phyloP scores from a whole-genome alignment of 2,797 vertebrate genomes.

The Bradypus variegatus region DNA sequence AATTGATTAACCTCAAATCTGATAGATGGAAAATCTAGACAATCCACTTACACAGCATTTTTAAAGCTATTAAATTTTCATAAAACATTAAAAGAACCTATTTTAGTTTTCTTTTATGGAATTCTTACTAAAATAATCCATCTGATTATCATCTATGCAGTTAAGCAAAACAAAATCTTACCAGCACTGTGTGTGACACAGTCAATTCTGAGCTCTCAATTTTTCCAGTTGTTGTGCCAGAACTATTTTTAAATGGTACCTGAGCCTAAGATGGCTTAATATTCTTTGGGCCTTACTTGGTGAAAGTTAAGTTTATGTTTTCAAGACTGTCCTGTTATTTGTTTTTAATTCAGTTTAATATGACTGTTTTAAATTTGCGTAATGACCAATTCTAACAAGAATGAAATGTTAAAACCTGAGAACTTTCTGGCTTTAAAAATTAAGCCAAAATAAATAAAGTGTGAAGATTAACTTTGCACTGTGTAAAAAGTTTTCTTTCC shows the following conservation, averaged over 20 bases:
- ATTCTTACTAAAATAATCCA: constrained; percentile 55
- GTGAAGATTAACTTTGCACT: neutral
- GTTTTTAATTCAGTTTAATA: constrained; percentile 43
- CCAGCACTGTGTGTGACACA: constrained; percentile 37
- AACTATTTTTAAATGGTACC: constrained; percentile 59
- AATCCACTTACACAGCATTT: neutral
- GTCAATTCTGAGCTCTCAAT: constrained; percentile 42
- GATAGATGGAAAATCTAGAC: neutral
- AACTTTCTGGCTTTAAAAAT: constrained; percentile 12
- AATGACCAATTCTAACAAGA: constrained; percentile 23
- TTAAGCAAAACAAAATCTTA: constrained; percentile 44
- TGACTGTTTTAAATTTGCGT: constrained; percentile 34
- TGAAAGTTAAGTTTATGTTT: constrained; percentile 48
- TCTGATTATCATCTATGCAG: constrained; percentile 48
- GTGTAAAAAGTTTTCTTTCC: neutral
- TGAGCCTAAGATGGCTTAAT: constrained; percentile 47
- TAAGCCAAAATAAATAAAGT: constrained; percentile 37
- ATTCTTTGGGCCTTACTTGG: constrained; percentile 35
- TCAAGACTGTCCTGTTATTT: constrained; percentile 35
- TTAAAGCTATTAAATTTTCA: constrained; percentile 39
- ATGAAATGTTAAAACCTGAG: neutral
- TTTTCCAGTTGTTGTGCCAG: constrained; percentile 66
- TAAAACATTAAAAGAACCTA: constrained; percentile 37
- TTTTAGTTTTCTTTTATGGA: constrained; percentile 39
- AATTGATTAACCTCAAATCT: too few relatives aligned